Base-by-base conservation (phyloP, 2,797 vertebrate species). In the Euthynnus affinis region DNA sequence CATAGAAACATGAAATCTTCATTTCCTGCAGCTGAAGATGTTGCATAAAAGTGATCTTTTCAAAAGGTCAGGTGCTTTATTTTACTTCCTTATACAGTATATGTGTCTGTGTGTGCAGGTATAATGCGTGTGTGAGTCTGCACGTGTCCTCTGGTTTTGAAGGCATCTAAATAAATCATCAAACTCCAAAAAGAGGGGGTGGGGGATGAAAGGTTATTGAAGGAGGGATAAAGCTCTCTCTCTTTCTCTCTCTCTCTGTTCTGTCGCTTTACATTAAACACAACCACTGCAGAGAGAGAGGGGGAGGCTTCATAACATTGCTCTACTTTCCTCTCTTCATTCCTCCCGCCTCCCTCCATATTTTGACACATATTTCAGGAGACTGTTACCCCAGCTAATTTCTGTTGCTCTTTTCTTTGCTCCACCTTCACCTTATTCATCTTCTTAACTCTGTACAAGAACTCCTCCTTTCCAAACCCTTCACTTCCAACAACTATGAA, bases 111-210 rank as follows among this genome's bases (percentile, higher is more conserved):
- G 49, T 70, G 32, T 64, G 68, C 10, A 8, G 55, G 40, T 14
- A 42, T 53, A 34, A 18, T 81, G 70, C n/a, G 42, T 57, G 65
- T 63, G 42, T 71, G 71, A 37, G 20, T 34, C 37, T 6, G 18
- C 44, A 60, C 40, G 15, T 20, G 34, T 55, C 34, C 29, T 62
- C 23, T 53, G 37, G 25, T 52, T 53, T 34, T 55, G 62, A 44
- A 67, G 9, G 25, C 56, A 56, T 74, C 69, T 89, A 89, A 91
- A 93, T 93, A 91, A 91, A 88, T 88, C 0, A 92, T 91, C 68
- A 82, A 76, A 83, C 44, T 27, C 76, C 57, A 71, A 76, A 86
- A 82, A 27, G 55, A 44, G 64, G 12, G 65, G 48, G 27, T 23
- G 58, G 69, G 52, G 63, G 69, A 89, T 86, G 72, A 85, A 80